Conservation (phyloP, 2,797 vertebrate genomes). For the Acanthopagrus latus region DNA sequence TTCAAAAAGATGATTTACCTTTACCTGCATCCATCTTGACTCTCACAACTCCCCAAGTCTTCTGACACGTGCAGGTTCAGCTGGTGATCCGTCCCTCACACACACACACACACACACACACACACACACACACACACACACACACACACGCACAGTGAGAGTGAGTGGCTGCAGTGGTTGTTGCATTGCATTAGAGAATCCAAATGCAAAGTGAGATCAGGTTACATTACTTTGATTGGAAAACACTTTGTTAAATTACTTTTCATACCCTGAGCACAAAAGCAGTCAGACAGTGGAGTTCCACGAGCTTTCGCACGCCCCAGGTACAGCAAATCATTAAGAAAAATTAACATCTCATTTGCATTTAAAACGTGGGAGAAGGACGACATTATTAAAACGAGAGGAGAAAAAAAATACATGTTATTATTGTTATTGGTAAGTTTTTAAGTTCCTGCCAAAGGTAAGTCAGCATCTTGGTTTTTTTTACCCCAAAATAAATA, state of each 20-base stretch:
- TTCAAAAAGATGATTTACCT: conserved; percentile 67
- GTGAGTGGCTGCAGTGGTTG: conserved; percentile 52
- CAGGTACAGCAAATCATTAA: conserved; percentile 86
- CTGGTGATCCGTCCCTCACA: conserved; percentile 58
- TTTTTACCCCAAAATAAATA: background rate
- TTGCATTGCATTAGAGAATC: conserved; percentile 64
- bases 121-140: conserved; percentile 33
- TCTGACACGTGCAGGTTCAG: conserved; percentile 37
- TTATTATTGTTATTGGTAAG: conserved; percentile 16
- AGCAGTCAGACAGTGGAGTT: conserved; percentile 79
- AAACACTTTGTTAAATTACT: conserved; percentile 85
- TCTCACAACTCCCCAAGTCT: too few relatives aligned
- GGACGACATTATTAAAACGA: conserved; percentile 18
- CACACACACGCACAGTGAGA: background rate
- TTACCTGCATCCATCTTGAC: conserved; percentile 33
- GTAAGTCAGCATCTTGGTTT: background rate
- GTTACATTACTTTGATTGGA: conserved; percentile 83
- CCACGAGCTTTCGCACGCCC: conserved; percentile 74
- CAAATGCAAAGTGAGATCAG: conserved; percentile 73
- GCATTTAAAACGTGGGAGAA: conserved; percentile 78
- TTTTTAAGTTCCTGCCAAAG: background rate
- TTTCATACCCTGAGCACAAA: conserved; percentile 83
- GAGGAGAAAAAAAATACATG: conserved; percentile 14
- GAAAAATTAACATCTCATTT: conserved; percentile 86
- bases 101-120: conserved; percentile 26